Evolutionary conservation across 1,140 invertebrate species (phyloP), one percentile per base, ranked within the genome.

Genomic region (Chironomus tepperi): DNA sequence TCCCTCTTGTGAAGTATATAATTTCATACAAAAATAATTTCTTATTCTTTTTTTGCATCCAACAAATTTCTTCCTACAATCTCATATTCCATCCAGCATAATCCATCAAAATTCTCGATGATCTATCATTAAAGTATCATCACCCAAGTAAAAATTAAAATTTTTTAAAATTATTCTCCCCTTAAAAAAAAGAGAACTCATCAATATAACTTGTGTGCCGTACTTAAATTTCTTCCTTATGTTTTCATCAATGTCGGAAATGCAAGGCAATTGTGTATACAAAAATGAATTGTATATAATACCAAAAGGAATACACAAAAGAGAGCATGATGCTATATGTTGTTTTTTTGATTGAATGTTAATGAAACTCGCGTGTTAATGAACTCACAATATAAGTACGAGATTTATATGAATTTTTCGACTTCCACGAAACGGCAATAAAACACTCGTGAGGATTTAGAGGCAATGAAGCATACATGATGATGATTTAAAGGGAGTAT

Each of bases 311-410:
- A 34, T 34, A 34, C 12, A 57, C 12, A n/a, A 57, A 57, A 47
- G 43, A 9, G 15, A 5, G n/a, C 47, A 57, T n/a, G 47, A 12
- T 57, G 12, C n/a, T 57, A n/a, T 57, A 15, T n/a, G n/a, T n/a
- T n/a, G n/a, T n/a, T 57, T n/a, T 57, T 57, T 57, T 57, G 47
- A 57, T 57, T 57, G 47, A 57, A 57, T 57, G 47, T 12, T 57
- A 57, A 57, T 57, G 47, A 57, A 57, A 57, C 9, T 57, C 47
- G 12, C n/a, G 47, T 57, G 47, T 57, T 57, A 57, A 57, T 57
- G 47, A 57, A 57, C 47, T 57, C 47, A 57, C 47, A 57, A 15
- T 15, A 57, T 57, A 57, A 57, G 47, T 57, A 34, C 47, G n/a
- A 57, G 47, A 57, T 57, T 12, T 57, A 57, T n/a, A 57, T 57